Evolutionary conservation across 2,888 invertebrate genomes (phyloP).

Genomic region (Cosmorhoe ocellata): DNA sequence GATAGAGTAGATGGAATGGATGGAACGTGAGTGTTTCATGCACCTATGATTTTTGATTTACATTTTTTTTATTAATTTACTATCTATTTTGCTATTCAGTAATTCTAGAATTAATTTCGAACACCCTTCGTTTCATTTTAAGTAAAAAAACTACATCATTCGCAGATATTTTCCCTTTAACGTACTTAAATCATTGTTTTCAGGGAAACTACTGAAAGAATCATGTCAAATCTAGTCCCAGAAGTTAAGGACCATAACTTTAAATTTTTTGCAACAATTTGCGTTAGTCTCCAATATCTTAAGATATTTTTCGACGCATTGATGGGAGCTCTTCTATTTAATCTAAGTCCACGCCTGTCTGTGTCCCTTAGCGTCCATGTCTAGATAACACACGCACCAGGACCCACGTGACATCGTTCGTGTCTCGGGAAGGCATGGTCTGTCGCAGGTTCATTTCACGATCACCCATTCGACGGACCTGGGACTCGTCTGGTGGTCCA

Average conservation of each 20-base stretch:
- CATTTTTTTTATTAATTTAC: neutral
- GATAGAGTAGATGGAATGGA: slow-evolving; percentile 28
- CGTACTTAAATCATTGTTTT: too few relatives aligned
- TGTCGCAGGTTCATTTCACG: slow-evolving; percentile 1
- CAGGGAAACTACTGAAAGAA: too few relatives aligned
- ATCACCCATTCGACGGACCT: neutral
- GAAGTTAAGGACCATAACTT: too few relatives aligned
- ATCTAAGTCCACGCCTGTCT: slow-evolving; percentile 5
- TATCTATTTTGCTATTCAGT: too few relatives aligned
- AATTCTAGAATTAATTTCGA: too few relatives aligned
- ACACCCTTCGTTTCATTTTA: too few relatives aligned
- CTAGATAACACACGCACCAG: slow-evolving; percentile 59
- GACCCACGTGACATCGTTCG: slow-evolving; percentile 49
- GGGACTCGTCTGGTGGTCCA: neutral
- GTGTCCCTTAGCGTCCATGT: slow-evolving; percentile 30
- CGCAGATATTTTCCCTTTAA: too few relatives aligned
- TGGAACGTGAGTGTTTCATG: neutral
- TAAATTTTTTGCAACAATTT: too few relatives aligned
- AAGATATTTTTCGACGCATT: too few relatives aligned
- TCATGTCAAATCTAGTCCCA: too few relatives aligned
- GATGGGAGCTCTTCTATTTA: neutral
- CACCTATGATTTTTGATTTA: neutral
- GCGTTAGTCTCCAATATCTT: too few relatives aligned
- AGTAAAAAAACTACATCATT: too few relatives aligned
- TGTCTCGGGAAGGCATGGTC: slow-evolving; percentile 2